A percentile compares a stretch with the other conserved stretches of the same genome.
Evolutionary conservation across 1,140 invertebrate genomes (phyloP).

Genomic region (Drosophila parvula): DNA sequence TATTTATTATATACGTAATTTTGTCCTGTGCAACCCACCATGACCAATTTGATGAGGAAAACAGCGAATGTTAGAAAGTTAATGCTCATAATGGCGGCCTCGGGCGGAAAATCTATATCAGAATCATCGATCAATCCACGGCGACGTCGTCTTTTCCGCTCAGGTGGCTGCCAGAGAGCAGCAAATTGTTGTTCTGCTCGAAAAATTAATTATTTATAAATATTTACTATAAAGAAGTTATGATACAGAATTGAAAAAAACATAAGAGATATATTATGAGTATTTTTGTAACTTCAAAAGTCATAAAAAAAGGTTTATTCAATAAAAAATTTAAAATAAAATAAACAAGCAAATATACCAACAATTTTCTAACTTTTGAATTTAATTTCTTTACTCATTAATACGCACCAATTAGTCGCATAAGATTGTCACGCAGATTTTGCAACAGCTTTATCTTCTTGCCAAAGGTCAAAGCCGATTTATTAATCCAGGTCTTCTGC

Average conservation of each 20-base stretch:
- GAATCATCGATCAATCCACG: slow-evolving; percentile 84
- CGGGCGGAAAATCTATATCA: slow-evolving; percentile 90
- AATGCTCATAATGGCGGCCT: slow-evolving; percentile 91
- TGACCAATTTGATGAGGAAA: slow-evolving; percentile 91
- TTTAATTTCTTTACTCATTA: neutral
- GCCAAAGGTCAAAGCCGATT: slow-evolving; percentile 85
- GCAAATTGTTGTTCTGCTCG: slow-evolving; percentile 68
- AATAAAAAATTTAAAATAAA: too few species aligned
- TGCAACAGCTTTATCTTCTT: slow-evolving; percentile 86
- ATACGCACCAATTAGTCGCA: slow-evolving; percentile 86
- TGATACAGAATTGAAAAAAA: too few species aligned
- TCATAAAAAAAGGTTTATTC: too few species aligned
- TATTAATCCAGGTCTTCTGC: slow-evolving; percentile 85
- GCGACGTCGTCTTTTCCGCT: slow-evolving; percentile 60
- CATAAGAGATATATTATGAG: too few species aligned
- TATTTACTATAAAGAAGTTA: too few species aligned
- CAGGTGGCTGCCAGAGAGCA: slow-evolving; percentile 68
- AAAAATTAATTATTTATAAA: neutral
- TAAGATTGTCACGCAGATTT: slow-evolving; percentile 85
- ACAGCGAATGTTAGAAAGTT: slow-evolving; percentile 93
- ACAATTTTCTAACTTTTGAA: too few species aligned
- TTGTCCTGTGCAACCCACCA: slow-evolving; percentile 86
- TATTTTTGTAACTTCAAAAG: too few species aligned
- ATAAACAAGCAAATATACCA: too few species aligned
- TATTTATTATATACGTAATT: neutral